Conservation (phyloP, 2,888 invertebrate genomes). For the Hirtodrosophila duncani region DNA sequence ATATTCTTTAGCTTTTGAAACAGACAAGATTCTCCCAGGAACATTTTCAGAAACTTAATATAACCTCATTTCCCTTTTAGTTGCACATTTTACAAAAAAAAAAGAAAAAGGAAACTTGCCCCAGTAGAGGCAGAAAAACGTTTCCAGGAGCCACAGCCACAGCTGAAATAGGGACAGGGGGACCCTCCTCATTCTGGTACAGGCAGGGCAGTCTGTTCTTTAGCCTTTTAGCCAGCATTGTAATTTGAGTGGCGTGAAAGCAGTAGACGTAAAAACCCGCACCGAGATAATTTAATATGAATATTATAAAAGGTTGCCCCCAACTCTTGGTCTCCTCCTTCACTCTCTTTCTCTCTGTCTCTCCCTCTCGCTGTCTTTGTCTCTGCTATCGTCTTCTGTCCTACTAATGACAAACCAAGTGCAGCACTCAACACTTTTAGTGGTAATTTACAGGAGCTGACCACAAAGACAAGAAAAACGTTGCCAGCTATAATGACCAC, state of each 20-base stretch:
- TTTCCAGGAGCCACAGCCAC: no score
- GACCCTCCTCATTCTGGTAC: neutral
- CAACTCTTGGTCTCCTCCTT: no score
- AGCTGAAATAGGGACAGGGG: no score
- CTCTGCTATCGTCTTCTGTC: slow-evolving; percentile 17
- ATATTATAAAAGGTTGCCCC: slow-evolving; percentile 66
- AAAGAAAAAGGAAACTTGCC: no score
- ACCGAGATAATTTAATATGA: slow-evolving; percentile 65
- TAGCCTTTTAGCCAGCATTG: slow-evolving; percentile 21
- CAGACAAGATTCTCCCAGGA: no score
- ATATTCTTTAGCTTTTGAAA: no score
- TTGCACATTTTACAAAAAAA: no score
- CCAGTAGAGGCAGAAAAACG: no score
- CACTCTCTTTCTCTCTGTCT: neutral
- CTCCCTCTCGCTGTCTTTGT: slow-evolving; percentile 1
- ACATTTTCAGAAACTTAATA: no score
- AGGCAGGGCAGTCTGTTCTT: slow-evolving; percentile 10
- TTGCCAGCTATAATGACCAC: slow-evolving; percentile 29
- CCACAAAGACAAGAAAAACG: slow-evolving; percentile 52
- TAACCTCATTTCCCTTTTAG: no score
- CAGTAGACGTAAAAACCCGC: slow-evolving; percentile 55
- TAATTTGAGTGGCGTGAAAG: slow-evolving; percentile 69
- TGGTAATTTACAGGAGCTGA: slow-evolving; percentile 73
- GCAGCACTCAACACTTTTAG: slow-evolving; percentile 70
- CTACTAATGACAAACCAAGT: slow-evolving; percentile 66